Evolutionary conservation across 2,797 vertebrate species (phyloP), one percentile per base, ranked within the genome.

Genomic region (Dromococcyx pavoninus): DNA sequence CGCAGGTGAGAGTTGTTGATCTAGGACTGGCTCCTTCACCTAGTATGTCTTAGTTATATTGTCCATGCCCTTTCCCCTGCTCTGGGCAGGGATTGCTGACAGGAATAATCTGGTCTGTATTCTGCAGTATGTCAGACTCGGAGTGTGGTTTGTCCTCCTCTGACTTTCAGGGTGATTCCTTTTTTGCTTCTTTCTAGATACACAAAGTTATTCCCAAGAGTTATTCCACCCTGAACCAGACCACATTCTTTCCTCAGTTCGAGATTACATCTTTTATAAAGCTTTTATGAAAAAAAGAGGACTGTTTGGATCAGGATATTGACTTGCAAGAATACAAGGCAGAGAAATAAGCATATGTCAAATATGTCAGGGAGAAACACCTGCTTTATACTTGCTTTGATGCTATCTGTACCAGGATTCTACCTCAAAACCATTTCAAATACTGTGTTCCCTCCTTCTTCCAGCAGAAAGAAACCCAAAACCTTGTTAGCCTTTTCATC

Each of bases 401-500:
- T 76, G 14, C 11, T 72, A 19, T 43, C 30, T 88, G 10, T 66
- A 48, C 15, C 11, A 57, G 14, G 16, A 86, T 87, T 89, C 57
- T 94, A 7, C 25, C 41, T 87, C 54, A 70, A 60, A 80, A 6
- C 22, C 14, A 7, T 95, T 92, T 91, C 44, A 88, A 39, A 71
- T n/a, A 7, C 24, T 58, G 13, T 80, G 39, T 91, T 79, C 43
- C 35, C 51, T 84, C 13, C 64, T 77, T 77, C 53, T 92, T 74
- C 50, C 86, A 97, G 96, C 73, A 86, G 13, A 89, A 97, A 84
- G 56, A 66, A 46, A 30, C n/a, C 62, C 50, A 96, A 95, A 73
- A 51, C 70, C 4, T 33, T 87, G 21, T 48, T 64, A 57, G 54
- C 70, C 21, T 89, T 75, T 54, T 77, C 84, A 8, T 80, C 91